phyloP scores from a whole-genome alignment of 2,888 invertebrate species.

The Melipona beecheii region DNA sequence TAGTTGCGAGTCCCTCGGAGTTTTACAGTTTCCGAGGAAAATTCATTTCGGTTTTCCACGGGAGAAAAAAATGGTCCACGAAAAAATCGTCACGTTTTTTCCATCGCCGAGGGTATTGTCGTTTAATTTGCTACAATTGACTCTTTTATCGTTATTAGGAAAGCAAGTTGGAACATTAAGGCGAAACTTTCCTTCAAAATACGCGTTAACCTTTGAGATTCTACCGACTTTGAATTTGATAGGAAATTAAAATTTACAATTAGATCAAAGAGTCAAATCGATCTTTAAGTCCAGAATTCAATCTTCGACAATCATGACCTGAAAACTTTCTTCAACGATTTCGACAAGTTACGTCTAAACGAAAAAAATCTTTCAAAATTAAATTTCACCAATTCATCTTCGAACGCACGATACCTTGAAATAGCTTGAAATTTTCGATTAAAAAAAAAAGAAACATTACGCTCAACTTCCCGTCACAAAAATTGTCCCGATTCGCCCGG shows the following conservation, averaged over 20 bases:
- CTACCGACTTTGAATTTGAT: too few relatives aligned
- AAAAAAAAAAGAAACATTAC: not conserved
- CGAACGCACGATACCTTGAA: too few relatives aligned
- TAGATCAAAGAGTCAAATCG: too few relatives aligned
- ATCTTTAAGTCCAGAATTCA: too few relatives aligned
- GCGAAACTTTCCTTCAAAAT: not conserved
- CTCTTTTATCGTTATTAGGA: not conserved
- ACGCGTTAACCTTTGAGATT: too few relatives aligned
- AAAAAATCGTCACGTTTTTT: slow-evolving; percentile 37
- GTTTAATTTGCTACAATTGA: slow-evolving; percentile 15
- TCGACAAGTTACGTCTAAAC: too few relatives aligned
- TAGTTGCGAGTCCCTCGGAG: slow-evolving; percentile 71
- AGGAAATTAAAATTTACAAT: too few relatives aligned
- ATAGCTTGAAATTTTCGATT: too few relatives aligned
- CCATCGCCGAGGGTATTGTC: slow-evolving; percentile 4
- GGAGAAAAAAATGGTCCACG: slow-evolving; percentile 53
- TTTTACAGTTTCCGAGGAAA: slow-evolving; percentile 65
- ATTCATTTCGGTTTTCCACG: slow-evolving; percentile 10
- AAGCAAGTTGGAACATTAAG: rapidly evolving
- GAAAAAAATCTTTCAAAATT: not conserved
- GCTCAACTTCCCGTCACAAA: not conserved
- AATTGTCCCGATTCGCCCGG: not conserved
- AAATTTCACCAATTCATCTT: not conserved
- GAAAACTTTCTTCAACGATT: too few relatives aligned
- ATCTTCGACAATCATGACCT: too few relatives aligned